Percentiles rank a stretch among this genome's conserved stretches.
Evolutionary conservation across 2,888 invertebrate species (phyloP).

Genomic region (Temnothorax rugatulus): DNA sequence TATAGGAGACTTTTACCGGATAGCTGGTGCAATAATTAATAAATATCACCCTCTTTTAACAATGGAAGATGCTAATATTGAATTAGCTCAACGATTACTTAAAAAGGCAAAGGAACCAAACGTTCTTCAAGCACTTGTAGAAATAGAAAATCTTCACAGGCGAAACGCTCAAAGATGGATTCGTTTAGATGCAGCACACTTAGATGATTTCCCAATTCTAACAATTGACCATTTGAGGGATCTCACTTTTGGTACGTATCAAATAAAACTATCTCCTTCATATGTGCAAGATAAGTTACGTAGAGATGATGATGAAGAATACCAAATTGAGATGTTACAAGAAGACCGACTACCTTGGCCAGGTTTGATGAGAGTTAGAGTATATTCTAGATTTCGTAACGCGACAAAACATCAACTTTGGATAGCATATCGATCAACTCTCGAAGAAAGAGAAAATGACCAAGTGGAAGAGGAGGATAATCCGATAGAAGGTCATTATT

Average conservation of each 20-base stretch:
- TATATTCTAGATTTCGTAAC: not conserved
- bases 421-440: not conserved
- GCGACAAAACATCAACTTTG: not conserved
- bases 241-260: not conserved
- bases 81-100: slow-evolving; percentile 40
- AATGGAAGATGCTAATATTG: slow-evolving; percentile 41
- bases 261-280: not conserved
- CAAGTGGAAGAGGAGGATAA: too few relatives aligned
- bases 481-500: not conserved
- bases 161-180: slow-evolving; percentile 10
- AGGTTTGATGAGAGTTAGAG: not conserved
- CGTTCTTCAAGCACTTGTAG: slow-evolving; percentile 22
- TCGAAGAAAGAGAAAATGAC: too few relatives aligned
- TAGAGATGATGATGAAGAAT: not conserved
- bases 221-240: not conserved
- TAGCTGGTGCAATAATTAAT: not conserved
- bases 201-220: not conserved
- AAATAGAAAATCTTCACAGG: slow-evolving; percentile 7
- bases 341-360: not conserved
- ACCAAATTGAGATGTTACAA: not conserved
- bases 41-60: not conserved
- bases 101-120: slow-evolving; percentile 43
- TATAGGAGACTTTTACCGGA: not conserved
- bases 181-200: not conserved
- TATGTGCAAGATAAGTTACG: slow-evolving; percentile 3